These are phyloP conservation scores for Prolemur simus DNA, from an alignment of 2,113 vertebrate species.

Conservation along the genomic window DNA sequence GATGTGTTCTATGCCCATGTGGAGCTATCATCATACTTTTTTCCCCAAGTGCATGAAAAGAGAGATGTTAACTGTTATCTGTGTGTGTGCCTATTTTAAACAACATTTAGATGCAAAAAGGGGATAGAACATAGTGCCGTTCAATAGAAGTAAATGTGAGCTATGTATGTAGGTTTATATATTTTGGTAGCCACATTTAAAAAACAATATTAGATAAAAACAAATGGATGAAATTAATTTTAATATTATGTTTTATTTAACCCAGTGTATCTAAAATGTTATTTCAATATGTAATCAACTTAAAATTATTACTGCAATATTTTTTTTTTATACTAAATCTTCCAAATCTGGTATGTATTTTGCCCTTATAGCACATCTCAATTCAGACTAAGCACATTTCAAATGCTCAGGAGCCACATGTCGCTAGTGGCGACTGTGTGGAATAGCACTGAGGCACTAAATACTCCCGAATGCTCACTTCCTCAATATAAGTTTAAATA, in stretches of 20 bases:
- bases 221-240: neutral
- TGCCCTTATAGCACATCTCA: neutral
- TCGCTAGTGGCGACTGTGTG: neutral
- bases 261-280: neutral
- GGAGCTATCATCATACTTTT: neutral
- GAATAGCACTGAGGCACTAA: neutral
- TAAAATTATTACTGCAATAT: neutral
- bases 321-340: neutral
- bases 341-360: neutral
- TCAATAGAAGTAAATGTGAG: neutral
- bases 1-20: neutral
- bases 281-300: neutral
- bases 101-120: conserved; percentile 1
- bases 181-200: conserved; percentile 24
- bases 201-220: neutral
- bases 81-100: neutral
- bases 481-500: neutral
- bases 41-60: neutral
- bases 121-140: neutral
- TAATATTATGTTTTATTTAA: neutral
- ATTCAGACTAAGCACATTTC: neutral
- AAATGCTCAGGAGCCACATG: neutral
- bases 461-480: neutral
- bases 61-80: neutral
- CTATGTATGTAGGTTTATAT: neutral